Evolutionary conservation across 1,140 invertebrate species (phyloP).

Genomic region (Zaprionus vittiger): DNA sequence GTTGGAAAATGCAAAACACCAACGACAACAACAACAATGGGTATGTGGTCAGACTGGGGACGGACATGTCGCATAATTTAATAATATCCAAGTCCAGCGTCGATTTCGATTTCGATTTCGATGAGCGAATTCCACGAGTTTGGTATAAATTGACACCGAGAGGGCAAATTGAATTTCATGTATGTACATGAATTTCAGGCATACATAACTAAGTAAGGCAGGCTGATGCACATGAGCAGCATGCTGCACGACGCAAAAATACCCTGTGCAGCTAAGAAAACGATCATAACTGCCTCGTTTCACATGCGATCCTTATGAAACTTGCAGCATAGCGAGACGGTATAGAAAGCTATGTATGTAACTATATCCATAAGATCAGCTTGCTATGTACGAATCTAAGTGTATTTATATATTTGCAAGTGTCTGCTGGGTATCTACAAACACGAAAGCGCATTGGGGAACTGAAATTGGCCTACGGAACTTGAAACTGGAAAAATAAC

Average conservation of each 20-base stretch:
- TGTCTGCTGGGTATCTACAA: constrained; percentile 1
- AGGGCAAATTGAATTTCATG: constrained; percentile 44
- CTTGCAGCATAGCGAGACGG: neutral
- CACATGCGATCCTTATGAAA: neutral
- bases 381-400: neutral
- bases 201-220: constrained; percentile 41
- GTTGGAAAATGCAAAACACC: constrained; percentile 66
- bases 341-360: neutral
- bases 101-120: constrained; percentile 33
- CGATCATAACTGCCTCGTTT: neutral
- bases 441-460: constrained; percentile 11
- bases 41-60: constrained; percentile 21
- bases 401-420: neutral
- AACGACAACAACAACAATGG: constrained; percentile 33
- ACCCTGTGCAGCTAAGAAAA: neutral
- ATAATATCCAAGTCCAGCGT: constrained; percentile 61
- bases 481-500: constrained; percentile 29
- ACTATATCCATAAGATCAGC: neutral
- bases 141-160: constrained; percentile 50
- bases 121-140: constrained; percentile 25
- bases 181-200: constrained; percentile 44
- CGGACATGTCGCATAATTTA: constrained; percentile 58
- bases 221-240: neutral
- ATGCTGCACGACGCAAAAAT: neutral
- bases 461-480: constrained; percentile 40